Evolutionary conservation across 2,888 invertebrate species (phyloP), one percentile per base, ranked within the genome.

Genomic region (Drosophila kanekoi): DNA sequence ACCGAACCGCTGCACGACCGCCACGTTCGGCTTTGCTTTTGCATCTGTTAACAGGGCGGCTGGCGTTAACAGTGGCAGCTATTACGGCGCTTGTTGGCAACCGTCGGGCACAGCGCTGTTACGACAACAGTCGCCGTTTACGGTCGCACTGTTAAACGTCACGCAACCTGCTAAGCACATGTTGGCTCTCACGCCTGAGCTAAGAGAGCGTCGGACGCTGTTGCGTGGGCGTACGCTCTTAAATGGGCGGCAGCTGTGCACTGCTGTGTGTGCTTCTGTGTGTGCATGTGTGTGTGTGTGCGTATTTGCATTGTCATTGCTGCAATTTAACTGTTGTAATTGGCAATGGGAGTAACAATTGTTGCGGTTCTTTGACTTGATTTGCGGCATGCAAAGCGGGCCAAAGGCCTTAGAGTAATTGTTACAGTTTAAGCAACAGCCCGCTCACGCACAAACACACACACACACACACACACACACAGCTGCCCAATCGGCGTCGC

Each of bases 21-120:
- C 75, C 52, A 67, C 74, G 75, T 47, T 63, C 47, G 75, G 60
- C 62, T 68, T 68, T 58, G 68, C 74, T 63, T 78, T 73, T 67
- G 78, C 73, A 73, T 75, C 75, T 75, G 78, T 63, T 67, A 78
- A 77, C 78, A 78, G 45, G 11, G 52, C 28, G 59, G 20, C 23
- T 9, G 9, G 13, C 23, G n/a, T 35, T 65, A 56, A 57, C 62
- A 67, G 72, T 44, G 58, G 61, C 45, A 35, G 10, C 67, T 58
- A 72, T 66, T 62, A 54, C 43, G 66, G 56, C 23, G n/a, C 72
- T 51, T 8, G 72, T 65, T 60, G 49, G 28, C 28, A 0, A 6
- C 32, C 43, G 35, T 5, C 28, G 44, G 14, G 13, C 28, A 5
- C 48, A 28, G 28, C 64, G 18, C 72, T 77, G 75, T 73, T 67